These are phyloP conservation scores for Choloepus hoffmanni DNA, from an alignment of 2,113 vertebrate species.

Conservation along the genomic window DNA sequence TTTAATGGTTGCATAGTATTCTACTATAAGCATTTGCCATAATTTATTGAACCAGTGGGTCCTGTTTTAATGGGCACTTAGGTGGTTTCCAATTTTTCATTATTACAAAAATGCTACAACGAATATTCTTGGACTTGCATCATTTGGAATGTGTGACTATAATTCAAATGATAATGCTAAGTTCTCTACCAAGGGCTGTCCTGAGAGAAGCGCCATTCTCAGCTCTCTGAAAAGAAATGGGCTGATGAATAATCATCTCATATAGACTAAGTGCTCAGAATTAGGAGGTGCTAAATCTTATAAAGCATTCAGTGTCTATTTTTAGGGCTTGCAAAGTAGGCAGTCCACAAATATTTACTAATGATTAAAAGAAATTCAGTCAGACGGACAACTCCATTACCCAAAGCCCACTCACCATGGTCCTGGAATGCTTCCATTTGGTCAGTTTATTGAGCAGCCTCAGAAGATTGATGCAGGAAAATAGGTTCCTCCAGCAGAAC, in stretches of 20 bases:
- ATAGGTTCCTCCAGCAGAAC: slow-evolving; percentile 98
- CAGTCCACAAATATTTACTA: neutral
- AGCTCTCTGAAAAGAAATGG: slow-evolving; percentile 18
- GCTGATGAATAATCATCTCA: neutral
- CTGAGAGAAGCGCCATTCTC: neutral
- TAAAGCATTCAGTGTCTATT: neutral
- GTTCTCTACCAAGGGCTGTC: neutral
- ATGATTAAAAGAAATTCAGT: neutral
- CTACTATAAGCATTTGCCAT: neutral
- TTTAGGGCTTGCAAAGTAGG: neutral
- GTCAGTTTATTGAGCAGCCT: slow-evolving; percentile 97
- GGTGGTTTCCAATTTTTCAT: slow-evolving; percentile 32
- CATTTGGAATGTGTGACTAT: neutral
- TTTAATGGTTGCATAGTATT: slow-evolving; percentile 8
- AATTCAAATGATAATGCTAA: slow-evolving; percentile 16
- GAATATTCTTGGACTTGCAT: neutral
- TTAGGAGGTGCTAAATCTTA: neutral
- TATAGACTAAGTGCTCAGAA: neutral
- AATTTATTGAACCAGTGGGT: slow-evolving; percentile 25
- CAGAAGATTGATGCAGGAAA: slow-evolving; percentile 97
- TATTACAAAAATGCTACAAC: neutral
- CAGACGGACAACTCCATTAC: neutral
- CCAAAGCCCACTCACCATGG: slow-evolving; percentile 90
- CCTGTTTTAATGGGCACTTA: neutral
- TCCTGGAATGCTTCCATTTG: slow-evolving; percentile 99